Percentiles rank a stretch among this genome's conserved stretches.
phyloP scores from a whole-genome alignment of 2,888 invertebrate genomes.

The Clusia tigrina region DNA sequence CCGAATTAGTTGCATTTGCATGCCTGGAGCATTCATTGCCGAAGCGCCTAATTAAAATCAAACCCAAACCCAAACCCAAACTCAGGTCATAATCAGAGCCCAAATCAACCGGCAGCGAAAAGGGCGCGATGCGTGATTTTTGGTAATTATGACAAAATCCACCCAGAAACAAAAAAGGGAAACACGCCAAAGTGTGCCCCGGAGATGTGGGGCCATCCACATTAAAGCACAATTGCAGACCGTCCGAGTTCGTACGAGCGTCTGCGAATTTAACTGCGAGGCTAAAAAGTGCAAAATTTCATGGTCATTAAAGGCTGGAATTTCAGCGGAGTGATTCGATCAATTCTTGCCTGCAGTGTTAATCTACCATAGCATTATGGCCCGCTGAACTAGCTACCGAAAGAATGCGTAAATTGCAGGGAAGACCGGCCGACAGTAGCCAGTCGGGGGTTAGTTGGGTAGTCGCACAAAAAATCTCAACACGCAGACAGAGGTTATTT shows the following conservation, averaged over 20 bases:
- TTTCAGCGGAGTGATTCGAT: not conserved
- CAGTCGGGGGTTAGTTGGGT: too few species aligned
- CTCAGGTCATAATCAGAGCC: not conserved
- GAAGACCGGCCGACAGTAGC: too few species aligned
- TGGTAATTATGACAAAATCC: not conserved
- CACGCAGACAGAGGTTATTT: constrained; percentile 17
- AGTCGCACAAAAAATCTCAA: constrained; percentile 36
- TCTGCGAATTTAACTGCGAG: constrained; percentile 45
- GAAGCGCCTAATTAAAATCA: constrained; percentile 2
- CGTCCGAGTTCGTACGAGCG: constrained; percentile 17
- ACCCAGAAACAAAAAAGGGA: constrained; percentile 11
- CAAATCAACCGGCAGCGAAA: not conserved
- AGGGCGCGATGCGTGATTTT: constrained; percentile 8
- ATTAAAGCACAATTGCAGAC: constrained; percentile 4
- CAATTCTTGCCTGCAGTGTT: not conserved
- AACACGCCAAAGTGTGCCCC: constrained; percentile 38
- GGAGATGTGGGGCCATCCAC: constrained; percentile 23
- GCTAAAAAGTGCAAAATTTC: constrained; percentile 53
- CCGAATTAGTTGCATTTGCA: constrained; percentile 4
- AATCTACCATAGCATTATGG: constrained; percentile 20
- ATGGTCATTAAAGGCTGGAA: constrained; percentile 54
- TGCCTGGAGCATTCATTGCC: not conserved
- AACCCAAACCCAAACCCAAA: not conserved
- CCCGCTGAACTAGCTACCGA: constrained; percentile 32
- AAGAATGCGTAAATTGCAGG: constrained; percentile 42